Evolutionary conservation across 2,113 vertebrate species (phyloP).

Genomic region (Ammodytes marinus): DNA sequence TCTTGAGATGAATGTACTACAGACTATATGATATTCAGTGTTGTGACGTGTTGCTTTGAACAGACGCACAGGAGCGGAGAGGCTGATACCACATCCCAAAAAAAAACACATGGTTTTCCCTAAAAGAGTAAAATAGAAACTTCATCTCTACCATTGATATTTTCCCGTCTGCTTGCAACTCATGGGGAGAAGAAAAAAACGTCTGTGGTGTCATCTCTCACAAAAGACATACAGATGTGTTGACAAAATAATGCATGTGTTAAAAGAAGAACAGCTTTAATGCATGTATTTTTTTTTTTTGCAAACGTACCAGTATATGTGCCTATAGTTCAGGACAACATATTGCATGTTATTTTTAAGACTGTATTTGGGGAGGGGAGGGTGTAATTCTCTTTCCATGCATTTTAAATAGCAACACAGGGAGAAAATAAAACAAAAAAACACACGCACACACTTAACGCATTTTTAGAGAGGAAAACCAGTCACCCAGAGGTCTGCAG

Average conservation of each 20-base stretch:
- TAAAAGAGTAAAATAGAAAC: not conserved
- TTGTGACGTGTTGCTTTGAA: not conserved
- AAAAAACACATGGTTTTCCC: not conserved
- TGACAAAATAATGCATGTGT: constrained; percentile 66
- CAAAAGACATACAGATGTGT: constrained; percentile 63
- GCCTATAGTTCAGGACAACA: constrained; percentile 49
- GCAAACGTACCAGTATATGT: constrained; percentile 71
- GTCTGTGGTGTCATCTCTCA: not conserved
- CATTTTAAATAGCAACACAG: constrained; percentile 80
- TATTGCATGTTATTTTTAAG: constrained; percentile 64
- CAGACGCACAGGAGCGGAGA: not conserved
- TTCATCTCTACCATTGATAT: not conserved
- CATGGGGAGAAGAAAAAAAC: not conserved
- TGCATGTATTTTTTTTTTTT: constrained; percentile 54
- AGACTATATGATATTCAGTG: constrained; percentile 1
- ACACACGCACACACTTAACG: constrained; percentile 74
- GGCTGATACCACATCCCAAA: not conserved
- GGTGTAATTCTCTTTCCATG: constrained; percentile 75
- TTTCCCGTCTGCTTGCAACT: not conserved
- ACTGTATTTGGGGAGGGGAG: constrained; percentile 65
- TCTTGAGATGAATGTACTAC: constrained; percentile 13
- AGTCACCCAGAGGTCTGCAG: constrained; percentile 82
- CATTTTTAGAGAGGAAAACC: constrained; percentile 69
- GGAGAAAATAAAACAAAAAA: constrained; percentile 18
- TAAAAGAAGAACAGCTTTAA: constrained; percentile 79